Evolutionary conservation across 2,888 invertebrate genomes (phyloP).

Genomic region (Eupithecia vulgata): DNA sequence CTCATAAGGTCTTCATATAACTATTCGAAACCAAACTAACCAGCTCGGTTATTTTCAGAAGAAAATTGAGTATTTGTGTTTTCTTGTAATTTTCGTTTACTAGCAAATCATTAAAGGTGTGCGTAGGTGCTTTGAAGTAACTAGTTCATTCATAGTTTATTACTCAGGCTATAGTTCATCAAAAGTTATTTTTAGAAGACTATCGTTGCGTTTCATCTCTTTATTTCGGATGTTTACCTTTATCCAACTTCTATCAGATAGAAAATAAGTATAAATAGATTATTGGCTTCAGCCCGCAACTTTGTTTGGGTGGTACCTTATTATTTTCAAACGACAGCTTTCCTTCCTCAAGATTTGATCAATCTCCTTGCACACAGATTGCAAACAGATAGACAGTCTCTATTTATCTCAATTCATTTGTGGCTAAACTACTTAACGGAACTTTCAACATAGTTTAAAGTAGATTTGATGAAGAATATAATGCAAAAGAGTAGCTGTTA

Average conservation of each 20-base stretch:
- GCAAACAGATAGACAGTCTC: no score
- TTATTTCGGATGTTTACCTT: neutral
- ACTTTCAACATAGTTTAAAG: neutral
- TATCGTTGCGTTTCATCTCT: neutral
- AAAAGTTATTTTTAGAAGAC: neutral
- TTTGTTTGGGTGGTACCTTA: neutral
- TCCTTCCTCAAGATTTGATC: no score
- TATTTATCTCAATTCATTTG: neutral
- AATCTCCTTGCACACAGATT: no score
- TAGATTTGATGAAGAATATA: neutral
- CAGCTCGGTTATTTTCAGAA: neutral
- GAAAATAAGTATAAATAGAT: neutral
- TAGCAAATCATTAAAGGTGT: neutral
- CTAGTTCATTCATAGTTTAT: constrained; percentile 5
- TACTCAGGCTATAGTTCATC: constrained; percentile 1
- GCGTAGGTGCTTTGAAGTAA: constrained; percentile 6
- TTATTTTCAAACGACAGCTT: neutral
- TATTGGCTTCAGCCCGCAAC: neutral
- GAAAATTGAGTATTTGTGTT: neutral
- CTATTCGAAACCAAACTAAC: neutral
- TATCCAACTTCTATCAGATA: neutral
- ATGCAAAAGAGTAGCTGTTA: neutral
- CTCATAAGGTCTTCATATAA: neutral
- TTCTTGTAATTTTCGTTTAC: neutral
- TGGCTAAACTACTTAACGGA: neutral